Base-by-base conservation (phyloP, 2,797 vertebrate genomes). In the Psittacula derbiana region DNA sequence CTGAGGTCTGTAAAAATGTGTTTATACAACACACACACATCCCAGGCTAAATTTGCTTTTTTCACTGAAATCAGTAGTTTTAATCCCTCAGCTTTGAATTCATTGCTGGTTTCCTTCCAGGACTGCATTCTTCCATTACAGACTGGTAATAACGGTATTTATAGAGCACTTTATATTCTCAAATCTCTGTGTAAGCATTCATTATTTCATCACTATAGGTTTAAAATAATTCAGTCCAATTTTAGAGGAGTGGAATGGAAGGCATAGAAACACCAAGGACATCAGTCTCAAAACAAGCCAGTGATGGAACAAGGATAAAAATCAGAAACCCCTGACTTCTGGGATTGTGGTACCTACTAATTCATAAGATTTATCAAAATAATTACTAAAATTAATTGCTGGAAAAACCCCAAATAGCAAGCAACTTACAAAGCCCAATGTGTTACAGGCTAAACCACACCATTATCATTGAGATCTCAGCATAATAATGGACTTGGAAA, bases 91-190 rank as follows among this genome's bases (percentile, higher is more conserved):
- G 15, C 21, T 93, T 92, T 91, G 62, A 95, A 90, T 90, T 86
- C n/a, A 52, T 60, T 81, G 76, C 74, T 92, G 80, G 18, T 92
- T 94, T 91, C 57, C 58, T 91, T 96, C 89, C 91, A 95, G 53
- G 53, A 64, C 8, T 93, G 49, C 36, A 61, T 95, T 93, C 70
- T 78, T 88, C 62, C 43, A 85, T 84, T 91, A 70, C 60, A 91
- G 73, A 40, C 46, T 96, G 28, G 21, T 73, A 92, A 87, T 85
- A 94, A 82, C 72, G 76, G 31, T 94, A 95, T 96, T 94, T 96
- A 90, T 93, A 94, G 82, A 95, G 10, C 73, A 94, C 83, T 93
- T 95, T 90, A 64, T 88, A 76, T 73, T 92, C 83, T 93, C 80
- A 90, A 46, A 73, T 82, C 66, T 88, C 80, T 70, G 41, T 64